phyloP scores from a whole-genome alignment of 2,888 invertebrate genomes.

The Heliconius hortense region DNA sequence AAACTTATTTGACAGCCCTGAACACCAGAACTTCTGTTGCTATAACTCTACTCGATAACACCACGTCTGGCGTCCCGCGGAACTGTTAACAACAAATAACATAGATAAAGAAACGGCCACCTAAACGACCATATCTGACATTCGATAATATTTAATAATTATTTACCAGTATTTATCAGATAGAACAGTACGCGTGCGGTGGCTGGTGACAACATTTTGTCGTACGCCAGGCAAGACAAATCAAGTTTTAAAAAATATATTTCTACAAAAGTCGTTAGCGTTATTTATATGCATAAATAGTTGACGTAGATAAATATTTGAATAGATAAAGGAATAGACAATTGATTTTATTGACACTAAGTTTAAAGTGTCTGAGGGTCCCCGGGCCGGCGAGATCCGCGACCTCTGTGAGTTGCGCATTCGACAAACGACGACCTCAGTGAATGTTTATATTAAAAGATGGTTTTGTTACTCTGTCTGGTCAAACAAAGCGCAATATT shows the following conservation, averaged over 20 bases:
- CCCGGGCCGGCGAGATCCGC: background rate
- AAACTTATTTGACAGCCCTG: constrained; percentile 33
- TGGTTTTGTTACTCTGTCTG: background rate
- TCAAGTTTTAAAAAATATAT: constrained; percentile 37
- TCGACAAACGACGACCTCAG: background rate
- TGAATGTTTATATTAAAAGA: background rate
- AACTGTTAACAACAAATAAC: constrained; percentile 79
- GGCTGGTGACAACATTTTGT: constrained; percentile 59
- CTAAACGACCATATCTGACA: constrained; percentile 76
- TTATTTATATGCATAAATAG: background rate
- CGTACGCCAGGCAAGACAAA: constrained; percentile 34
- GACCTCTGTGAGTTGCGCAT: background rate
- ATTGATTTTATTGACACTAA: background rate
- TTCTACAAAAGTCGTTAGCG: background rate
- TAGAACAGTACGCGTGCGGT: constrained; percentile 65
- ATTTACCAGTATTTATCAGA: constrained; percentile 78
- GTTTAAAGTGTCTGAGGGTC: background rate
- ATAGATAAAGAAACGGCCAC: constrained; percentile 74
- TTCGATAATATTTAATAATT: constrained; percentile 80
- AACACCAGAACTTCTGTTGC: constrained; percentile 51
- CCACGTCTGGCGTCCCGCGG: constrained; percentile 60
- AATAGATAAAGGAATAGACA: background rate
- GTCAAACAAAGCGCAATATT: background rate
- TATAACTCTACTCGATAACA: constrained; percentile 77
- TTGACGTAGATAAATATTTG: background rate